Evolutionary conservation across 1,140 invertebrate genomes (phyloP).

Genomic region (Drosophila hydei): DNA sequence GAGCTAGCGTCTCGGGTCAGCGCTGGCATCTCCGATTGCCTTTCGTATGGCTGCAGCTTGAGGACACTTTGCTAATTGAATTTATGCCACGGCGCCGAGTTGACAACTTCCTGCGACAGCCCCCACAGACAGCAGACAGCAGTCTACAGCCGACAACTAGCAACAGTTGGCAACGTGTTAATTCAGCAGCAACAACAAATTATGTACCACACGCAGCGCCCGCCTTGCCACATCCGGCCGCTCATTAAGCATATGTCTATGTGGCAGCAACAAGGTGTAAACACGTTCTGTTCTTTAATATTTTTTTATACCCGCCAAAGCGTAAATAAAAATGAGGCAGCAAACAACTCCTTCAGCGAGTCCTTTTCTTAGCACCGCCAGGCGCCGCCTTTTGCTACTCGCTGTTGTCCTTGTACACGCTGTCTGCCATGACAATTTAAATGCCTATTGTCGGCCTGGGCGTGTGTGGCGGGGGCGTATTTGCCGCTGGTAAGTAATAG

Average conservation of each 20-base stretch:
- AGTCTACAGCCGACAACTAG: constrained; percentile 38
- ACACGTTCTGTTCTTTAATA: constrained; percentile 53
- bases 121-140: not conserved
- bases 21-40: constrained; percentile 41
- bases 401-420: constrained; percentile 18
- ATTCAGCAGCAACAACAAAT: constrained; percentile 61
- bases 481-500: constrained; percentile 62
- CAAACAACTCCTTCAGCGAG: constrained; percentile 11
- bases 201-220: constrained; percentile 10
- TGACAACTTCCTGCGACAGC: constrained; percentile 67
- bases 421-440: constrained; percentile 75
- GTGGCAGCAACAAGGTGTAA: constrained; percentile 69
- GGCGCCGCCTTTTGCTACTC: constrained; percentile 52
- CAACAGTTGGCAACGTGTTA: constrained; percentile 78
- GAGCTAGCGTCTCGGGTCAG: constrained; percentile 26
- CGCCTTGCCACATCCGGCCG: constrained; percentile 40
- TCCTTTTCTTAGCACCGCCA: constrained; percentile 20
- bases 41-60: constrained; percentile 42
- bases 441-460: constrained; percentile 65
- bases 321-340: constrained; percentile 57
- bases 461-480: constrained; percentile 4
- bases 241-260: constrained; percentile 78
- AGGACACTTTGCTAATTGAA: constrained; percentile 78
- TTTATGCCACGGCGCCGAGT: constrained; percentile 67
- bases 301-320: constrained; percentile 44